Conservation (phyloP, 2,113 vertebrate genomes). For the Nansenia antarctica region DNA sequence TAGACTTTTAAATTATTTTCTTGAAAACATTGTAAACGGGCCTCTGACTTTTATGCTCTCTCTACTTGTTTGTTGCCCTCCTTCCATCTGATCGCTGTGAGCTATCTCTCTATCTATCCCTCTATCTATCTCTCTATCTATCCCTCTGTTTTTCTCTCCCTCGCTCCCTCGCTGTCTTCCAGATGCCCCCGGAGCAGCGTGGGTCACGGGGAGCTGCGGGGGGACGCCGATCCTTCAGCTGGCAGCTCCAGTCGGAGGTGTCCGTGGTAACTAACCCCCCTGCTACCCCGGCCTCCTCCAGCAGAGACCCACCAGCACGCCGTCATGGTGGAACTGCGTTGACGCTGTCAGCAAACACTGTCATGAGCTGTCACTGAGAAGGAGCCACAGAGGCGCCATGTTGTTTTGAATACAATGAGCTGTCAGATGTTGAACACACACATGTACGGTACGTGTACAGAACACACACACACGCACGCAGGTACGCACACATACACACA, state of each 20-base stretch:
- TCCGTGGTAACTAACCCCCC: slow-evolving; percentile 28
- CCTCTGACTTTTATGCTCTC: neutral
- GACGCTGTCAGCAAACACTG: slow-evolving; percentile 50
- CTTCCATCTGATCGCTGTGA: neutral
- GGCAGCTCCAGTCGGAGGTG: slow-evolving; percentile 25
- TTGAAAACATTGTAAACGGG: neutral
- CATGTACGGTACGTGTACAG: neutral
- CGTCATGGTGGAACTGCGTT: slow-evolving; percentile 32
- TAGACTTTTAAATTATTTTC: too few species aligned
- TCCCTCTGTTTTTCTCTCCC: slow-evolving; percentile 1
- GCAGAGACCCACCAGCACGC: slow-evolving; percentile 20
- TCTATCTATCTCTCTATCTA: neutral
- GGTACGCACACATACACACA: slow-evolving; percentile 4
- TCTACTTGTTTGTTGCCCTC: neutral
- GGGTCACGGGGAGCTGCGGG: slow-evolving; percentile 19
- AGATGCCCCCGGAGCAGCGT: neutral
- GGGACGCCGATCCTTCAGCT: slow-evolving; percentile 26
- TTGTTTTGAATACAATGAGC: slow-evolving; percentile 53
- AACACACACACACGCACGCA: slow-evolving; percentile 7
- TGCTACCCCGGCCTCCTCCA: slow-evolving; percentile 15
- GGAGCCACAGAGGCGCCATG: slow-evolving; percentile 34
- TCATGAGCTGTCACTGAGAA: slow-evolving; percentile 52
- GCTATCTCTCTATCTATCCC: neutral
- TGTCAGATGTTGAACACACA: slow-evolving; percentile 46
- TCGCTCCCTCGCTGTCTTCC: neutral